These are phyloP conservation scores for Temnopleurus reevesii DNA, from an alignment of 53 echinoderm and acorn worm genomes.

Conservation along the genomic window DNA sequence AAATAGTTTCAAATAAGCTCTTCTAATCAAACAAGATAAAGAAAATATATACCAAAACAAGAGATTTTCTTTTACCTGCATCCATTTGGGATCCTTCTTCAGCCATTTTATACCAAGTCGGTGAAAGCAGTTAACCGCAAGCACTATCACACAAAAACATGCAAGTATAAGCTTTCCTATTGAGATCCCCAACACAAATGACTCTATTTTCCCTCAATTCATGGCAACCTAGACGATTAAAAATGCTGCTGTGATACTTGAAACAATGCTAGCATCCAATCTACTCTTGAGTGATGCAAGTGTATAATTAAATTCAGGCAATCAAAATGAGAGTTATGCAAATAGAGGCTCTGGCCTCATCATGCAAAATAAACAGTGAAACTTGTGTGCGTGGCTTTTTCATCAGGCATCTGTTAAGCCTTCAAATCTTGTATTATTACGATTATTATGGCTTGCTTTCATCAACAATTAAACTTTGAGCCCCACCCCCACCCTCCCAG, in stretches of 20 bases:
- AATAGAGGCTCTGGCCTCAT: not conserved
- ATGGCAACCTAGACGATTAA: not conserved
- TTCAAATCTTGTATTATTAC: not conserved
- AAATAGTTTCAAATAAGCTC: no score
- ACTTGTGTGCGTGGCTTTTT: not conserved
- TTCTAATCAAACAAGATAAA: no score
- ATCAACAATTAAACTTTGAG: not conserved
- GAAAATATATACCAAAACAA: no score
- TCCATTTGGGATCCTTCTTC: no score
- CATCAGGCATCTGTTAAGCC: not conserved
- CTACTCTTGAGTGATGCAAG: not conserved
- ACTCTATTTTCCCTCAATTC: not conserved
- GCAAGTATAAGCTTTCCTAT: no score
- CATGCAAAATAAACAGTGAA: slow-evolving; percentile 12
- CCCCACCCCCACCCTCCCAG: no score
- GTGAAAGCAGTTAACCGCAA: no score
- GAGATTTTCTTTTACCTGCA: no score
- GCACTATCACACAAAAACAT: no score
- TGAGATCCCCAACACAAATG: not conserved
- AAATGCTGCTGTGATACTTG: no score
- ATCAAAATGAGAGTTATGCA: no score
- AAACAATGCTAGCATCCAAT: not conserved
- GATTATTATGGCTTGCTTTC: not conserved
- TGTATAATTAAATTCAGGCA: not conserved
- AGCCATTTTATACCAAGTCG: no score